phyloP scores from a whole-genome alignment of 2,888 invertebrate species.

The Trachelus tabidus region DNA sequence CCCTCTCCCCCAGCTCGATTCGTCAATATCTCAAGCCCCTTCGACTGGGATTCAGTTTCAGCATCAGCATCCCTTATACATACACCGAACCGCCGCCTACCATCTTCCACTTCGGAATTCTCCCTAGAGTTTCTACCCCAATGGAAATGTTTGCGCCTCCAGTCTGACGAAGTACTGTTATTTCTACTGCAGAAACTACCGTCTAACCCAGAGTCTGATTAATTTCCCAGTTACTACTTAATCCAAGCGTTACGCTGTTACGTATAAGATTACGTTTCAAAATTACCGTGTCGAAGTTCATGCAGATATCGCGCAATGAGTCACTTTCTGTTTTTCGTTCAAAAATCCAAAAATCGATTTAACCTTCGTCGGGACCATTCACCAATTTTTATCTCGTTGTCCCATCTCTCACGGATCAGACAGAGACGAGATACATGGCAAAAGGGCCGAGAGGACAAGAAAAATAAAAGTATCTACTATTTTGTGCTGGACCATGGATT shows the following conservation, averaged over 20 bases:
- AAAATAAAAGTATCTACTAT: not conserved
- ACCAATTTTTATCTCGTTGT: not conserved
- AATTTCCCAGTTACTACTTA: not conserved
- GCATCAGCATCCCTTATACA: slow-evolving; percentile 12
- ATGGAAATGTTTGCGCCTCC: not conserved
- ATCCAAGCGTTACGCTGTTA: not conserved
- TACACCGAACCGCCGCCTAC: slow-evolving; percentile 1
- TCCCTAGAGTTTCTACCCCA: not conserved
- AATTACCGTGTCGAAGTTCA: not conserved
- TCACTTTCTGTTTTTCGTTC: not conserved
- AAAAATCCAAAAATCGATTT: not conserved
- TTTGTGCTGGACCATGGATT: not conserved
- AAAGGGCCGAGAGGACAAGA: not conserved
- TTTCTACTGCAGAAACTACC: not conserved
- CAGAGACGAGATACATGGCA: not conserved
- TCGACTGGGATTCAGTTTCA: not conserved
- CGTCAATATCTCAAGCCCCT: slow-evolving; percentile 40
- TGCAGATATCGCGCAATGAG: not conserved
- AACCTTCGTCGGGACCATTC: not conserved
- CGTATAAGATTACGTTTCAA: not conserved
- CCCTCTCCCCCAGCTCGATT: slow-evolving; percentile 22
- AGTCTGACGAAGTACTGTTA: not conserved
- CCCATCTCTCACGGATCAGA: not conserved
- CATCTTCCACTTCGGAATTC: slow-evolving; percentile 8
- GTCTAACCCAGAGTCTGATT: not conserved